Conservation (phyloP, 1,140 invertebrate genomes). For the Listronotus bonariensis region DNA sequence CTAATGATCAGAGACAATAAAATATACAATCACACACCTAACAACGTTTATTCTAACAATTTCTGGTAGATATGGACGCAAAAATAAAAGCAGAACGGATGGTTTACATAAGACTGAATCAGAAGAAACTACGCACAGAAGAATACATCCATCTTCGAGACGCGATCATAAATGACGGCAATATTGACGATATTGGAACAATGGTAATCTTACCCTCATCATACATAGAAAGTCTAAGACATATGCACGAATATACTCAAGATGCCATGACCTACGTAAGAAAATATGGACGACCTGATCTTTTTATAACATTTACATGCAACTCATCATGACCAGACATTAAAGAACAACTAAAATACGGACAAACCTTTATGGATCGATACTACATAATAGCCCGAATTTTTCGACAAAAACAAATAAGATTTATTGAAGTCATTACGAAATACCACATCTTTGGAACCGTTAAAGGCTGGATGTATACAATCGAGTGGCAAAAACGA, state of each 20-base stretch:
- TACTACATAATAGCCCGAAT: conserved; percentile 53
- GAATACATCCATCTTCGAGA: too few species aligned
- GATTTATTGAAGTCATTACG: conserved; percentile 46
- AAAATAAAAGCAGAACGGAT: too few species aligned
- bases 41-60: too few species aligned
- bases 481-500: conserved; percentile 59
- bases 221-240: too few species aligned
- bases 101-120: too few species aligned
- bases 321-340: conserved; percentile 6
- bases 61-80: too few species aligned
- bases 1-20: conserved; percentile 53
- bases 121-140: too few species aligned
- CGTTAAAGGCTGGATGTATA: conserved; percentile 55
- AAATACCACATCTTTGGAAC: conserved; percentile 48
- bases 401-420: conserved; percentile 51
- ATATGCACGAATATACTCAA: conserved; percentile 42
- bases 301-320: conserved; percentile 17
- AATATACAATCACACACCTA: too few species aligned
- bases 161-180: too few species aligned
- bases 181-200: too few species aligned
- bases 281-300: conserved; percentile 2
- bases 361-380: conserved; percentile 55
- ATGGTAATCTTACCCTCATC: too few species aligned
- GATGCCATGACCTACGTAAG: conserved; percentile 42
- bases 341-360: conserved; percentile 13